These are phyloP conservation scores for Neoaliturus tenellus DNA, from an alignment of 2,888 invertebrate genomes.

Conservation along the genomic window DNA sequence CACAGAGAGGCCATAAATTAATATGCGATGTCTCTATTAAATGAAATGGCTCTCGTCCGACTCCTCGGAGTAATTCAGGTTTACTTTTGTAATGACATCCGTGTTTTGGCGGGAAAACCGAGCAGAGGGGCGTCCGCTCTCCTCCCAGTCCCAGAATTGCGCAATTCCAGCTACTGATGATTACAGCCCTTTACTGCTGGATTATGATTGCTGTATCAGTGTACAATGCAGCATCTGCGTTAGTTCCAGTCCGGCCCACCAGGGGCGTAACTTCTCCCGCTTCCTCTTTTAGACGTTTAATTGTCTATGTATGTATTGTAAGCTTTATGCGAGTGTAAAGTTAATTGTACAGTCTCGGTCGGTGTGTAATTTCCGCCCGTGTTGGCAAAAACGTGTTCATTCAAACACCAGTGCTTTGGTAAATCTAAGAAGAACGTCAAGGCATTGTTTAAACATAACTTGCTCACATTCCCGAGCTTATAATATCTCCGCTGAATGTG, in stretches of 20 bases:
- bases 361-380: neutral
- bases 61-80: constrained; percentile 31
- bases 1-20: constrained; percentile 25
- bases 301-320: constrained; percentile 27
- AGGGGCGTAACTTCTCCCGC: neutral
- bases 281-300: constrained; percentile 26
- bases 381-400: neutral
- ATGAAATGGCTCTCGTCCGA: constrained; percentile 20
- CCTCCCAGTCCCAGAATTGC: constrained; percentile 56
- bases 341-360: neutral
- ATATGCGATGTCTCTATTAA: constrained; percentile 52
- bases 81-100: constrained; percentile 53
- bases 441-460: too few relatives aligned
- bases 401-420: neutral
- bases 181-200: constrained; percentile 56
- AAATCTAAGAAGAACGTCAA: neutral
- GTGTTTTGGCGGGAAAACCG: constrained; percentile 51
- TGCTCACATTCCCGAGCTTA: too few relatives aligned
- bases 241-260: constrained; percentile 39
- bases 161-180: constrained; percentile 55
- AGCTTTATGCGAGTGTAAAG: constrained; percentile 29
- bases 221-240: constrained; percentile 31
- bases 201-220: constrained; percentile 46
- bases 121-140: constrained; percentile 27
- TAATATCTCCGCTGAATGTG: too few relatives aligned